phyloP scores from a whole-genome alignment of 2,888 invertebrate genomes.

The Metopia argyrocephala region DNA sequence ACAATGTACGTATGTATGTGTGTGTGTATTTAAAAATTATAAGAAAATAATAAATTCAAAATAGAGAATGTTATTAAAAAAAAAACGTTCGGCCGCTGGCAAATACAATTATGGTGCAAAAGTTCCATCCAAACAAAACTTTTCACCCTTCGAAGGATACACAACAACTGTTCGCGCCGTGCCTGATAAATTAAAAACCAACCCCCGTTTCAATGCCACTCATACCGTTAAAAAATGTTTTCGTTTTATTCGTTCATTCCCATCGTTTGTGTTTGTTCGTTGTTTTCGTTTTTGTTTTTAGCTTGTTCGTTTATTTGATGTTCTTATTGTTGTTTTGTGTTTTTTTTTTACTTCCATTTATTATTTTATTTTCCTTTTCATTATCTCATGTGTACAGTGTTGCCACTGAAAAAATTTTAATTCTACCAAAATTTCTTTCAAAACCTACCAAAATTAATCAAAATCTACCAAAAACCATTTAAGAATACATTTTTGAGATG shows the following conservation, averaged over 20 bases:
- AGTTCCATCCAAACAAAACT: slow-evolving; percentile 74
- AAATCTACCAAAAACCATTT: too few relatives aligned
- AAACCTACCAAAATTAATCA: too few relatives aligned
- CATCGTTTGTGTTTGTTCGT: background rate
- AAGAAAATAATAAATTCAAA: background rate
- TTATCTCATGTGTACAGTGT: background rate
- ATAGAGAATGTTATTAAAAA: slow-evolving; percentile 65
- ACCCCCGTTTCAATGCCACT: slow-evolving; percentile 68
- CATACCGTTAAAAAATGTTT: slow-evolving; percentile 25
- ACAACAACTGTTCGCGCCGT: slow-evolving; percentile 78
- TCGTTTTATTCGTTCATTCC: background rate
- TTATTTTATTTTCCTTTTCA: background rate
- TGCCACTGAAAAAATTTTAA: too few relatives aligned
- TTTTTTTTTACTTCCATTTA: background rate
- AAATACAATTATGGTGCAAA: slow-evolving; percentile 73
- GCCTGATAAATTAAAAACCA: slow-evolving; percentile 72
- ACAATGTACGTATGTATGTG: background rate
- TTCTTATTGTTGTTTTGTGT: background rate
- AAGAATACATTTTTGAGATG: too few relatives aligned
- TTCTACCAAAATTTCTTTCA: too few relatives aligned
- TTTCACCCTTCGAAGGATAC: slow-evolving; percentile 79
- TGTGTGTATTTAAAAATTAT: background rate
- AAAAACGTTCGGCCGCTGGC: slow-evolving; percentile 68
- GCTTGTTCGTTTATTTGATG: background rate
- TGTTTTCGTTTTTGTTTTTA: background rate